phyloP scores from a whole-genome alignment of 2,113 vertebrate genomes.

The Podilymbus podiceps region DNA sequence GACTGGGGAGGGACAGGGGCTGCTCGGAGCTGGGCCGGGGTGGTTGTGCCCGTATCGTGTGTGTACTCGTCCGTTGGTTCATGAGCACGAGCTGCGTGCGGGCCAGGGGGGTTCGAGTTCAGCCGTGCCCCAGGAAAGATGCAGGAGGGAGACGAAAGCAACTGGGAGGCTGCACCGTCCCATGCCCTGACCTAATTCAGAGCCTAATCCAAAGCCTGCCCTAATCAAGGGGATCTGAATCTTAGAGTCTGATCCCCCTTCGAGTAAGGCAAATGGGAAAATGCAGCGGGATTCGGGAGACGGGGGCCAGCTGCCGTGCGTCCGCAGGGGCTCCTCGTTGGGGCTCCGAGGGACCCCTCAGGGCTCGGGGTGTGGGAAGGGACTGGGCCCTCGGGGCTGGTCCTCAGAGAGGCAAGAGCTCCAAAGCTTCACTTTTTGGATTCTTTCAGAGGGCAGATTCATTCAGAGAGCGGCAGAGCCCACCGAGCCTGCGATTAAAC shows the following conservation, averaged over 20 bases:
- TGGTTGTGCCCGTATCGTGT: accelerated
- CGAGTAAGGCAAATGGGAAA: neutral
- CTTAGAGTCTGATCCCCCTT: neutral
- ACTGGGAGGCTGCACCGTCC: neutral
- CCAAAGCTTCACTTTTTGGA: neutral
- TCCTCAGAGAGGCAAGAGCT: accelerated
- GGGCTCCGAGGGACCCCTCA: neutral
- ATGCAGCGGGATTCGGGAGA: accelerated
- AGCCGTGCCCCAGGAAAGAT: accelerated
- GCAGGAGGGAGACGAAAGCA: neutral
- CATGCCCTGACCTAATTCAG: conserved; percentile 21
- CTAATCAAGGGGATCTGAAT: neutral
- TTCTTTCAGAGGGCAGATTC: neutral
- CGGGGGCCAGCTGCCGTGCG: neutral
- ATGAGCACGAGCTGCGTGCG: accelerated
- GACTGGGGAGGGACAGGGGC: accelerated
- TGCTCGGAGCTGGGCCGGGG: accelerated
- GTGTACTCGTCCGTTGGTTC: accelerated
- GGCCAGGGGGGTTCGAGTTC: neutral
- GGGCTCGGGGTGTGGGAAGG: neutral
- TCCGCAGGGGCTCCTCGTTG: accelerated
- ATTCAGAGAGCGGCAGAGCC: neutral
- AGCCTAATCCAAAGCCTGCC: conserved; percentile 20
- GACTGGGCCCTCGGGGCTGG: accelerated
- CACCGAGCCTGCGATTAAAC: accelerated